Evolutionary conservation across 1,140 invertebrate species (phyloP).

Genomic region (Cydia strobilella): DNA sequence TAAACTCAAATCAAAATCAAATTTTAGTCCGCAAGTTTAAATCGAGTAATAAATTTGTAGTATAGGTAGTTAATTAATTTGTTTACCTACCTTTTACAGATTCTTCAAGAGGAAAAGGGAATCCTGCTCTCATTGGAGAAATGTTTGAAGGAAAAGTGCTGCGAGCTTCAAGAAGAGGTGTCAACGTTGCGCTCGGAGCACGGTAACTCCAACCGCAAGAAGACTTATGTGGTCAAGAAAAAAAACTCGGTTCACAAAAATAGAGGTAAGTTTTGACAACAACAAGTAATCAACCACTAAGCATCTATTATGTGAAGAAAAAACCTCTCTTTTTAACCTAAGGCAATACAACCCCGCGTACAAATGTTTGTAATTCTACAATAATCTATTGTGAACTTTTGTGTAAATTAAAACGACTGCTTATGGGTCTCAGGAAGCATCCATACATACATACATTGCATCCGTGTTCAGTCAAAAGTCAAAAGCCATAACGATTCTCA

Average conservation of each 20-base stretch:
- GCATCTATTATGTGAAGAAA: not conserved
- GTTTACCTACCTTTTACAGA: slow-evolving; percentile 74
- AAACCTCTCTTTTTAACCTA: not conserved
- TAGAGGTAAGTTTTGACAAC: slow-evolving; percentile 57
- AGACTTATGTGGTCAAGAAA: slow-evolving; percentile 70
- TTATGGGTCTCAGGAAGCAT: too few relatives aligned
- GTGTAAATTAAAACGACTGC: too few relatives aligned
- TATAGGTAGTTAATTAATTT: not conserved
- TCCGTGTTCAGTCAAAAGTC: too few relatives aligned
- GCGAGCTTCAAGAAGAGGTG: slow-evolving; percentile 83
- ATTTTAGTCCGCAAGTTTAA: too few relatives aligned
- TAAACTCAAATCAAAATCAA: too few relatives aligned
- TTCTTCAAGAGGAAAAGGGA: slow-evolving; percentile 89
- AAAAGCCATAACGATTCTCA: too few relatives aligned
- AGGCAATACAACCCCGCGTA: too few relatives aligned
- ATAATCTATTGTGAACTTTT: not conserved
- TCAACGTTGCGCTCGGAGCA: slow-evolving; percentile 75
- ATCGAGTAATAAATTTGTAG: too few relatives aligned
- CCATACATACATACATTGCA: too few relatives aligned
- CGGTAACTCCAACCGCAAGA: slow-evolving; percentile 72
- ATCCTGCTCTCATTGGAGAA: slow-evolving; percentile 88
- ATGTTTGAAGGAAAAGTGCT: slow-evolving; percentile 87
- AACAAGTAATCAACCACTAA: not conserved
- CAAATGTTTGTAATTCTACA: too few relatives aligned
- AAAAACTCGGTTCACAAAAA: slow-evolving; percentile 70